Percentiles rank a stretch among this genome's conserved stretches.
Evolutionary conservation across 2,888 invertebrate genomes (phyloP).

Genomic region (Heteropelma amictum): DNA sequence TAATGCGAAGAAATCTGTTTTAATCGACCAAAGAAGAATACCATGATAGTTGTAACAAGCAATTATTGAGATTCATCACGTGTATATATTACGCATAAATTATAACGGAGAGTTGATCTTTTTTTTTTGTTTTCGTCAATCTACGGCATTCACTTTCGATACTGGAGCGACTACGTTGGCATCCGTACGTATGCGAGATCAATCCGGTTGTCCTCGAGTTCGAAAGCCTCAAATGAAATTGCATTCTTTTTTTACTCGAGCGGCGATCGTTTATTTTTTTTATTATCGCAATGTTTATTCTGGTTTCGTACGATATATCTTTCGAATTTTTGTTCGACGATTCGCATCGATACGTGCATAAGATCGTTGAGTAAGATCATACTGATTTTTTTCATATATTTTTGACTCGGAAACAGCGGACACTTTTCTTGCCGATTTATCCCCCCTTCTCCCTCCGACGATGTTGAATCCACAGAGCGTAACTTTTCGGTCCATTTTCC

Average conservation of each 20-base stretch:
- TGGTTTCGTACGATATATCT: background rate
- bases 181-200: constrained; percentile 26
- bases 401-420: background rate
- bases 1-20: too few species aligned
- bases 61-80: too few species aligned
- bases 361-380: background rate
- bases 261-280: constrained; percentile 26
- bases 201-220: constrained; percentile 48
- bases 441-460: too few species aligned
- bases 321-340: background rate
- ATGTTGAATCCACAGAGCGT: too few species aligned
- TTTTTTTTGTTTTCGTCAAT: too few species aligned
- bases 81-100: background rate
- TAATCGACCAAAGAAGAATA: too few species aligned
- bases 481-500: background rate
- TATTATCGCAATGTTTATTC: background rate
- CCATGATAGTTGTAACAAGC: too few species aligned
- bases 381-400: background rate
- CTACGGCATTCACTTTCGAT: constrained; percentile 65
- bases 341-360: background rate
- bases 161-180: constrained; percentile 33
- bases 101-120: too few species aligned
- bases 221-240: constrained; percentile 57
- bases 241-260: constrained; percentile 54
- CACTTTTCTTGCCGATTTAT: background rate